Evolutionary conservation across 2,113 vertebrate genomes (phyloP).

Genomic region (Cyrtonyx montezumae): DNA sequence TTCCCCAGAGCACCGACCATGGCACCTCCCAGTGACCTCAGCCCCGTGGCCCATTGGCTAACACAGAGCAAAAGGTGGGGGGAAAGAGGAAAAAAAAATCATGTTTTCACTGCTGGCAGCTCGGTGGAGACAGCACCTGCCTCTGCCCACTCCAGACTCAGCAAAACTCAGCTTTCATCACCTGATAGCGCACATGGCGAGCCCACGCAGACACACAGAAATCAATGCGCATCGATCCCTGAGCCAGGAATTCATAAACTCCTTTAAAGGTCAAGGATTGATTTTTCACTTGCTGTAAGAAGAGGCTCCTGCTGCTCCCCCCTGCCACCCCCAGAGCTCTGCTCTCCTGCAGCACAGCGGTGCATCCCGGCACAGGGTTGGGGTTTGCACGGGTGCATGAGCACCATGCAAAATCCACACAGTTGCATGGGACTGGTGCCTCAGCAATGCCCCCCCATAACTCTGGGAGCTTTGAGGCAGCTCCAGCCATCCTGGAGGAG

Average conservation of each 20-base stretch:
- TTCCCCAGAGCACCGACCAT: neutral
- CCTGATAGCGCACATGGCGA: slow-evolving; percentile 34
- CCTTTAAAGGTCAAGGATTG: slow-evolving; percentile 83
- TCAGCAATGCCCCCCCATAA: neutral
- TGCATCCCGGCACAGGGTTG: accelerated
- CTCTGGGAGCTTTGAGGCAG: neutral
- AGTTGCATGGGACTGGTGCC: accelerated
- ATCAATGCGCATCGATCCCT: slow-evolving; percentile 81
- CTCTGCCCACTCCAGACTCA: slow-evolving; percentile 54
- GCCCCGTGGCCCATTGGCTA: neutral
- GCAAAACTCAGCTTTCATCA: slow-evolving; percentile 71
- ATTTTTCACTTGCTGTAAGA: slow-evolving; percentile 77
- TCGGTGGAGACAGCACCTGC: slow-evolving; percentile 55
- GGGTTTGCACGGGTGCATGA: too few species aligned
- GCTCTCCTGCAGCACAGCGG: neutral
- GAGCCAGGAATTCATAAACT: slow-evolving; percentile 84
- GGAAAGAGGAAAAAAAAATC: neutral
- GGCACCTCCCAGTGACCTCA: neutral
- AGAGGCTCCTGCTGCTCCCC: slow-evolving; percentile 59
- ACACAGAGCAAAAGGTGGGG: neutral
- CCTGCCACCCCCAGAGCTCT: neutral
- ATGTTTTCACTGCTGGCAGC: slow-evolving; percentile 51
- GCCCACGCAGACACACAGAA: slow-evolving; percentile 71
- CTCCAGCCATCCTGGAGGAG: neutral
- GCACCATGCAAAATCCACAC: too few species aligned